These are phyloP conservation scores for Trogon surrucura DNA, from an alignment of 2,113 vertebrate genomes.

Conservation along the genomic window DNA sequence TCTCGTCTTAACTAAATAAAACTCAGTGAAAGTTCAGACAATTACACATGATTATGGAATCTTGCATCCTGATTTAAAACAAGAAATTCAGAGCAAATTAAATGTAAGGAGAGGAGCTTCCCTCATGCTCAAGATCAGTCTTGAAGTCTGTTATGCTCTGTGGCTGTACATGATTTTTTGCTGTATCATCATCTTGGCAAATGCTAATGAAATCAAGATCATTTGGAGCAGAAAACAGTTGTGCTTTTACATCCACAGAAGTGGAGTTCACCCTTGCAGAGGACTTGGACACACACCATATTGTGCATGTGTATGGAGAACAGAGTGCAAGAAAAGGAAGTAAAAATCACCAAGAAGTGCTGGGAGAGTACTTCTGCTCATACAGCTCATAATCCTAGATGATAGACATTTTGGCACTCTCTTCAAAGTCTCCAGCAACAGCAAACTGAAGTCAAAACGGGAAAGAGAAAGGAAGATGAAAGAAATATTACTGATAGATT, in stretches of 20 bases:
- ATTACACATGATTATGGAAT: not conserved
- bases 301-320: not conserved
- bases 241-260: not conserved
- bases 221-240: not conserved
- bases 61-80: not conserved
- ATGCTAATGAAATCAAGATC: not conserved
- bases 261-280: not conserved
- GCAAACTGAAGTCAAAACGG: slow-evolving; percentile 44
- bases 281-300: not conserved
- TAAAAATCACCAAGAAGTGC: not conserved
- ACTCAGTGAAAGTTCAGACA: slow-evolving; percentile 18
- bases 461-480: slow-evolving; percentile 43
- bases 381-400: slow-evolving; percentile 13
- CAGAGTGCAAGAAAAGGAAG: slow-evolving; percentile 7
- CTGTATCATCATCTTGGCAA: not conserved
- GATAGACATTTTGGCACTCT: slow-evolving; percentile 36
- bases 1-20: not conserved
- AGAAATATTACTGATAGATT: slow-evolving; percentile 27
- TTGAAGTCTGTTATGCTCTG: not conserved
- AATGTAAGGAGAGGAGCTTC: not conserved
- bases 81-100: not conserved
- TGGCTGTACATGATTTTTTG: not conserved
- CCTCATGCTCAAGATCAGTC: not conserved
- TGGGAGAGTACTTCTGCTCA: not conserved
- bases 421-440: slow-evolving; percentile 27